Base-by-base conservation (phyloP, 2,888 invertebrate genomes). In the Scotopteryx bipunctaria region DNA sequence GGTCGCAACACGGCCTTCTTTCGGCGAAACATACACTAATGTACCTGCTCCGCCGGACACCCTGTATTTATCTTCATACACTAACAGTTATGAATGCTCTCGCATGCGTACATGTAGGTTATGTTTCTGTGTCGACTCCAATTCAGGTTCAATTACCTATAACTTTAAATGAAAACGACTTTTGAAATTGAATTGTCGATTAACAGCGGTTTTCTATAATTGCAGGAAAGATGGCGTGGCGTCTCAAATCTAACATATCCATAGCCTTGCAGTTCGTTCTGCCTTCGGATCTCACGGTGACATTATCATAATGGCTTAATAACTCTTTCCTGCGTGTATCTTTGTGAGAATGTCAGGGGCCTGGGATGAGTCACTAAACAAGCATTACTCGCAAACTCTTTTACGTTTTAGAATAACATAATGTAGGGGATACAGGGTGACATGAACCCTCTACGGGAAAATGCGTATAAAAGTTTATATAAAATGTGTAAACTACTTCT, bases 1-100 rank as follows among this genome's bases (percentile, higher is more conserved):
- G 90, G 90, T 89, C 90, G 86, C 79, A 74, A 71, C 74, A 78
- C 86, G 90, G 83, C 89, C 90, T 89, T 89, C 88, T 89, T 88
- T 85, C 77, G 75, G 66, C 77, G 72, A 73, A 69, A 75, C 78
- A 79, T 72, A 78, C 64, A 64, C 72, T 79, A 76, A 80, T 74
- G 71, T 69, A 70, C 64, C 59, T 64, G 66, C 61, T 45, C 71
- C 76, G 77, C 70, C 80, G 74, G 69, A 72, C 80, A 86, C 83
- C 84, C 84, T 83, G 79, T 83, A 79, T 83, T 86, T 86, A 86
- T 81, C 80, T 74, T 82, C 73, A 83, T 81, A 78, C 77, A 74
- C 81, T 76, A 75, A 88, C 86, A 86, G 86, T 86, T 86, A 86
- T 80, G 73, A 81, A 76, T 78, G 76, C 83, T 87, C 85, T 86